These are phyloP conservation scores for Camponotus fellah DNA, from an alignment of 2,888 invertebrate genomes.

Conservation along the genomic window DNA sequence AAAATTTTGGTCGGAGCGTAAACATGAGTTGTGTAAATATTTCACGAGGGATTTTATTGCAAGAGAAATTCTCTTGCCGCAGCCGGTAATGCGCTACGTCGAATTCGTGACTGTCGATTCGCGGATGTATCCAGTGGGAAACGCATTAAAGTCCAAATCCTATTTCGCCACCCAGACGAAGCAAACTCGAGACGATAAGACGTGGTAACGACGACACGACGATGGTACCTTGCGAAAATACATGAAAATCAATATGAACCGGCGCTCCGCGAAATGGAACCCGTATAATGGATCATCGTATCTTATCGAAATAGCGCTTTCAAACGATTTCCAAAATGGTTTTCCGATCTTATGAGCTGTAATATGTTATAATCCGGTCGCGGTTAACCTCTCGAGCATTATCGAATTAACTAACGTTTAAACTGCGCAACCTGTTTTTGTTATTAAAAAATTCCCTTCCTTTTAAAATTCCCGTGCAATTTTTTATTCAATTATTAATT, in stretches of 20 bases:
- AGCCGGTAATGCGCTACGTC: constrained; percentile 40
- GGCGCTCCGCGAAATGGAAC: constrained; percentile 43
- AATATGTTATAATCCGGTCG: not conserved
- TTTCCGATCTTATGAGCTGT: constrained; percentile 50
- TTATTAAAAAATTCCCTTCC: not conserved
- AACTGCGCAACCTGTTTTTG: not conserved
- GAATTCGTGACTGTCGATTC: constrained; percentile 57
- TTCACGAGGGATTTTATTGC: constrained; percentile 47
- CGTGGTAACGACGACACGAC: constrained; percentile 44
- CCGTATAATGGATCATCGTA: constrained; percentile 51
- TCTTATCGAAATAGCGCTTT: constrained; percentile 48
- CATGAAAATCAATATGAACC: constrained; percentile 55
- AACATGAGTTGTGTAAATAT: constrained; percentile 53
- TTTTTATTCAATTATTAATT: not conserved
- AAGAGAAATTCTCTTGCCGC: constrained; percentile 34
- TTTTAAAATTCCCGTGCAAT: not conserved
- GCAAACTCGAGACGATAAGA: constrained; percentile 61
- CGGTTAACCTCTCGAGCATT: constrained; percentile 8
- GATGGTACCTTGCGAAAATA: constrained; percentile 49
- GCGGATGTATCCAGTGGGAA: constrained; percentile 52
- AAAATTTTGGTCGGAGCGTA: constrained; percentile 32
- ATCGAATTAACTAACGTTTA: constrained; percentile 32
- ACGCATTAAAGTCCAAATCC: constrained; percentile 59
- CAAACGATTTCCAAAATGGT: constrained; percentile 52
- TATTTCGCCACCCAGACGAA: constrained; percentile 51